phyloP scores from a whole-genome alignment of 2,888 invertebrate genomes.

The Lithophane socia region DNA sequence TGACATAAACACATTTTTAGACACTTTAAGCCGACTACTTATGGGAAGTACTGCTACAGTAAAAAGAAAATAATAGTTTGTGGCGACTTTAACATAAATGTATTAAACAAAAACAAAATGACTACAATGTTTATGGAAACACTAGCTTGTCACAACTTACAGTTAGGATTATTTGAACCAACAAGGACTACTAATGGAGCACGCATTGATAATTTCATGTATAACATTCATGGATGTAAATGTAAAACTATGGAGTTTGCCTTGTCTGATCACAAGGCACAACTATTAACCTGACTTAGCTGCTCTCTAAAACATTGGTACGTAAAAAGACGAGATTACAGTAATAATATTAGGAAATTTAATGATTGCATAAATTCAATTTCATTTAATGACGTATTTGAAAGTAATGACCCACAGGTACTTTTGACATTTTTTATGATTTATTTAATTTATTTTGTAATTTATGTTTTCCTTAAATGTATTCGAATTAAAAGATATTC shows the following conservation, averaged over 20 bases:
- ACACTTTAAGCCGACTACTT: constrained; percentile 3
- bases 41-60: background rate
- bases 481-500: background rate
- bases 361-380: constrained; percentile 5
- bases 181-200: background rate
- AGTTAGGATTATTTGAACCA: constrained; percentile 6
- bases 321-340: constrained; percentile 3
- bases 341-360: constrained; percentile 1
- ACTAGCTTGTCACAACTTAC: constrained; percentile 11
- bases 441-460: constrained; percentile 3
- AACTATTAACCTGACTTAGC: background rate
- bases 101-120: background rate
- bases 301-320: background rate
- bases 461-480: background rate
- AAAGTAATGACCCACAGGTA: background rate
- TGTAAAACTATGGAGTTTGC: constrained; percentile 6
- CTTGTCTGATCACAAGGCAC: background rate
- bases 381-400: constrained; percentile 1
- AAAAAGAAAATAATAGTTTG: background rate
- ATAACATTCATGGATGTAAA: background rate
- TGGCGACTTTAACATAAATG: background rate
- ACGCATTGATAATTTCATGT: constrained; percentile 4
- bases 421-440: constrained; percentile 1
- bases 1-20: background rate
- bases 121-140: constrained; percentile 8